phyloP scores from a whole-genome alignment of 2,888 invertebrate genomes.

The Ecliptopera silaceata region DNA sequence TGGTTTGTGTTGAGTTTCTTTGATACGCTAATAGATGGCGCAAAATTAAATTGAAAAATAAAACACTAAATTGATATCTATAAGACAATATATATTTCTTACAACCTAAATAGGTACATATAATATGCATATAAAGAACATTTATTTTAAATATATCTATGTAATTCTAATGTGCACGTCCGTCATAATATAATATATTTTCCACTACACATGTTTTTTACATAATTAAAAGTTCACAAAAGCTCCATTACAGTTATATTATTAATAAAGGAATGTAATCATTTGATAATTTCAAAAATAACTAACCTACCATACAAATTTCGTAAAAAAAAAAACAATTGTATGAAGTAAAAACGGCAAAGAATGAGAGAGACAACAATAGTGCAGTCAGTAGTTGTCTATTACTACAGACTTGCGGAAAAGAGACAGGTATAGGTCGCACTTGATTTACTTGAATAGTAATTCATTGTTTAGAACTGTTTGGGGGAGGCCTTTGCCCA shows the following conservation, averaged over 20 bases:
- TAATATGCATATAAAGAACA: constrained; percentile 30
- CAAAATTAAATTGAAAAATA: background rate
- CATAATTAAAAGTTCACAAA: background rate
- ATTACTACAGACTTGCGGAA: no score
- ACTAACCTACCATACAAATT: background rate
- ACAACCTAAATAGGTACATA: constrained; percentile 50
- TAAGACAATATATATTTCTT: constrained; percentile 56
- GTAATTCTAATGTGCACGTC: constrained; percentile 15
- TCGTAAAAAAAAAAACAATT: no score
- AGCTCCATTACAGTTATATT: background rate
- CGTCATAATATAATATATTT: background rate
- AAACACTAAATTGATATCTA: constrained; percentile 2
- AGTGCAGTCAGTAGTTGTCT: no score
- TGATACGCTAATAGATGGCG: constrained; percentile 2
- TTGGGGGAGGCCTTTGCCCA: no score
- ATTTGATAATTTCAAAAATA: background rate
- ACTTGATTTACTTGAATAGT: no score
- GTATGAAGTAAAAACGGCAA: no score
- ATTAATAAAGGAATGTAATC: constrained; percentile 8
- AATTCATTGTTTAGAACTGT: no score
- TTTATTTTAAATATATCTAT: constrained; percentile 22
- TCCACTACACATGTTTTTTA: background rate
- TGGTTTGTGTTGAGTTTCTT: background rate
- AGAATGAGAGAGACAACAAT: no score
- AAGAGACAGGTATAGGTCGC: no score